A percentile compares a stretch with the other conserved stretches of the same genome.
Conservation (phyloP, 2,888 invertebrate genomes). For the Eledone cirrhosa region DNA sequence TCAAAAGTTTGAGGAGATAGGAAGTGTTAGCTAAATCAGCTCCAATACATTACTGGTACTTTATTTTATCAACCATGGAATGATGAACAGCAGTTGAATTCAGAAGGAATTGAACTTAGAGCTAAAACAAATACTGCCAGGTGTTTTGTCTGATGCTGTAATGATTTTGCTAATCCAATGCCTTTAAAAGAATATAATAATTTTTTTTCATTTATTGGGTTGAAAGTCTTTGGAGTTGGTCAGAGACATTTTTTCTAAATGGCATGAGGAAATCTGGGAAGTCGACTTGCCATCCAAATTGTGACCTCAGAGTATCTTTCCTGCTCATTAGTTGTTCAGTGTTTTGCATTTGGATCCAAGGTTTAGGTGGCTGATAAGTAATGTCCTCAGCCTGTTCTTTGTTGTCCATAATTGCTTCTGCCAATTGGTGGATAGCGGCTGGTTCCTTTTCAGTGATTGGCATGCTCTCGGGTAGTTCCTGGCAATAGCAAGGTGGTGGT, state of each 20-base stretch:
- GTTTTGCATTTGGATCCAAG: conserved; percentile 64
- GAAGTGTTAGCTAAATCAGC: too few species aligned
- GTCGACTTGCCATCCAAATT: conserved; percentile 67
- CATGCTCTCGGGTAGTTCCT: conserved; percentile 33
- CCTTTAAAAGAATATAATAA: too few species aligned
- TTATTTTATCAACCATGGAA: too few species aligned
- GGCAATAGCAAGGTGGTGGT: too few species aligned
- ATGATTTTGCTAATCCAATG: too few species aligned
- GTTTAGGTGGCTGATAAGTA: conserved; percentile 59
- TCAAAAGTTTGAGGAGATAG: too few species aligned
- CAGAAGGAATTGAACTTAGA: too few species aligned
- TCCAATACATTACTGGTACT: too few species aligned
- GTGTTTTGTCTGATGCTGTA: too few species aligned
- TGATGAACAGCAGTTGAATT: too few species aligned
- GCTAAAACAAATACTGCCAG: too few species aligned
- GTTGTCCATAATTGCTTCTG: conserved; percentile 63
- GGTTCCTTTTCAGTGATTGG: conserved; percentile 44
- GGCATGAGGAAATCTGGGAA: conserved; percentile 66
- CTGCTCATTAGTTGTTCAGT: conserved; percentile 60
- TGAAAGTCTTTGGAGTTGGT: background rate
- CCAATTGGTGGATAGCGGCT: conserved; percentile 63
- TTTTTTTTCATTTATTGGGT: too few species aligned
- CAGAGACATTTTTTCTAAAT: conserved; percentile 61
- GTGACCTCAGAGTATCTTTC: conserved; percentile 54
- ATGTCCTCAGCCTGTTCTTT: conserved; percentile 63